Base-by-base conservation (phyloP, 2,888 invertebrate species). In the Drosophila prostipennis region DNA sequence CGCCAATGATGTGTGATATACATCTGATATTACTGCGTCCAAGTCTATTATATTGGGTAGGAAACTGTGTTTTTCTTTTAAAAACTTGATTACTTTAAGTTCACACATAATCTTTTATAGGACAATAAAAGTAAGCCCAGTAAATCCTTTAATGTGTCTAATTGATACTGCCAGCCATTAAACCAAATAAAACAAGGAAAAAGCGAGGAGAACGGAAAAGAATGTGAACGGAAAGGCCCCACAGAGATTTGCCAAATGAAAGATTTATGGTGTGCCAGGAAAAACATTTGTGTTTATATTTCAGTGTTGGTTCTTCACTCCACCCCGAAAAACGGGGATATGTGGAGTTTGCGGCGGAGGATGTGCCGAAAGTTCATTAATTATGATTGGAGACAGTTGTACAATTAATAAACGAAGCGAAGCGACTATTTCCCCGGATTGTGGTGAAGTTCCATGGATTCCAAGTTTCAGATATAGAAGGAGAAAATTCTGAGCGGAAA, bases 331-430 rank as follows among this genome's bases (percentile, higher is more conserved):
- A 14, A 45, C 54, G 55, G 56, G 56, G 64, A 65, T 46, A 74
- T 72, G 69, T 55, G 45, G 39, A 40, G 48, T 64, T 45, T 69
- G 72, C 61, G 84, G 71, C 72, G 59, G 59, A 77, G 85, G 82
- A 87, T 82, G 81, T 79, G 73, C 65, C 63, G 46, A 76, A 86
- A 77, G 87, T 90, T 89, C 89, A 89, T 89, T 89, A 89, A 89
- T 89, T 89, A 89, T 89, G 83, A 89, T 88, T 90, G 89, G 84
- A 85, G 82, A 89, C 87, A 89, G 84, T 78, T 84, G 79, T 75
- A 87, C 89, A 87, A 89, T 85, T 85, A 85, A 89, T 85, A 89
- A 82, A 77, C 67, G 85, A 59, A 76, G 79, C 70, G 52, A 56
- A 51, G 64, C 75, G 55, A 53, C 39, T 40, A 49, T 54, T 52